Percentiles rank a stretch among this genome's conserved stretches.
Conservation (phyloP, 2,888 invertebrate genomes). For the Drosophila pegasa region DNA sequence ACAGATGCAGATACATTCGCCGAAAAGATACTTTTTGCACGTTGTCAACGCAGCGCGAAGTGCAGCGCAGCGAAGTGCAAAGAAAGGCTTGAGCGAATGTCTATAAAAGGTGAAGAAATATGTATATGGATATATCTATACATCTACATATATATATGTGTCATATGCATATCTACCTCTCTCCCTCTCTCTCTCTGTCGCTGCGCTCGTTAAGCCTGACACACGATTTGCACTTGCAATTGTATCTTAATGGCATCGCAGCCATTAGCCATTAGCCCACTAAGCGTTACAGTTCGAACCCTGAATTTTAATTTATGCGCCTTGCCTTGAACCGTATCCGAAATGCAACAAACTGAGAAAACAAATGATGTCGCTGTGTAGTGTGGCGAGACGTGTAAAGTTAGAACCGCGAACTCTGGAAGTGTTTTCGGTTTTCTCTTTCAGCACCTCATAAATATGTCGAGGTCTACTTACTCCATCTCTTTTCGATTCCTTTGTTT, state of each 20-base stretch:
- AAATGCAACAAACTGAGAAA: background rate
- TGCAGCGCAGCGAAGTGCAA: constrained; percentile 57
- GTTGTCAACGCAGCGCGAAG: constrained; percentile 26
- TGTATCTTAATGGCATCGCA: constrained; percentile 11
- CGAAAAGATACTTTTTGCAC: constrained; percentile 15
- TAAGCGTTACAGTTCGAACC: constrained; percentile 12
- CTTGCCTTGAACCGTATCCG: constrained; percentile 3
- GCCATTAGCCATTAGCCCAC: constrained; percentile 6
- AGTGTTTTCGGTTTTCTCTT: background rate
- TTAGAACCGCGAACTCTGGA: background rate
- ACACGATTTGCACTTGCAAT: constrained; percentile 5
- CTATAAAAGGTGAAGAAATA: background rate
- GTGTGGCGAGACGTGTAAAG: background rate
- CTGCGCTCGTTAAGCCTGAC: constrained; percentile 4
- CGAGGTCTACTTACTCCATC: background rate
- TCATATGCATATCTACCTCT: no score
- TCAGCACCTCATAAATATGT: background rate
- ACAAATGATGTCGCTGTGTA: background rate
- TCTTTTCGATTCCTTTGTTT: no score
- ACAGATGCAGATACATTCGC: background rate
- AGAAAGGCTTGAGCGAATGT: constrained; percentile 65
- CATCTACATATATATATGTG: background rate
- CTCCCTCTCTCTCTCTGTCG: background rate
- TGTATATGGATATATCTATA: background rate
- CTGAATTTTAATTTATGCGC: constrained; percentile 12